phyloP scores from a whole-genome alignment of 1,140 invertebrate species.

The Trachelipus rathkii region DNA sequence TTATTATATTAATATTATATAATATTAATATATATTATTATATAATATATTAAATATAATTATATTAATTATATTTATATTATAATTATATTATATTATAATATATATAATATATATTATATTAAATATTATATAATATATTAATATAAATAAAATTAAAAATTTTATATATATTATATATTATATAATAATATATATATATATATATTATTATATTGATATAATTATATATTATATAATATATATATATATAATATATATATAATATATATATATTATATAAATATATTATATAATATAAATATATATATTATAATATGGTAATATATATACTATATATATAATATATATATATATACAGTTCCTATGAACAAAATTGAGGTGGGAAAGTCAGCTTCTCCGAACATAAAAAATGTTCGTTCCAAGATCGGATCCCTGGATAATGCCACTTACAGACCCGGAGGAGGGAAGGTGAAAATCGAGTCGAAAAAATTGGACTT shows the following conservation, averaged over 20 bases:
- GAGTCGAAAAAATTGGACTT: conserved; percentile 82
- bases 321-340: conserved; percentile 2
- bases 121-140: no score
- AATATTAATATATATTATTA: no score
- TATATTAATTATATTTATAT: no score
- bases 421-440: conserved; percentile 92
- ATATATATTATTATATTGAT: background rate
- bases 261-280: background rate
- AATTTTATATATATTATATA: background rate
- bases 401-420: conserved; percentile 81
- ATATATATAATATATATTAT: no score
- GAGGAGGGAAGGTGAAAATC: conserved; percentile 86
- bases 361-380: conserved; percentile 89
- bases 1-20: no score
- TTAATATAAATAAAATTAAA: no score
- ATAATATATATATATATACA: conserved; percentile 50
- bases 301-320: background rate
- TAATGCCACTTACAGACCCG: conserved; percentile 73
- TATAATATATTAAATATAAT: no score
- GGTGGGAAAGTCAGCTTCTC: conserved; percentile 82
- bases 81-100: no score
- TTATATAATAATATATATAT: no score
- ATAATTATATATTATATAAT: background rate
- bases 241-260: conserved; percentile 13
- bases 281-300: conserved; percentile 8